Conservation (phyloP, 2,797 vertebrate species). For the Lateolabrax maculatus region DNA sequence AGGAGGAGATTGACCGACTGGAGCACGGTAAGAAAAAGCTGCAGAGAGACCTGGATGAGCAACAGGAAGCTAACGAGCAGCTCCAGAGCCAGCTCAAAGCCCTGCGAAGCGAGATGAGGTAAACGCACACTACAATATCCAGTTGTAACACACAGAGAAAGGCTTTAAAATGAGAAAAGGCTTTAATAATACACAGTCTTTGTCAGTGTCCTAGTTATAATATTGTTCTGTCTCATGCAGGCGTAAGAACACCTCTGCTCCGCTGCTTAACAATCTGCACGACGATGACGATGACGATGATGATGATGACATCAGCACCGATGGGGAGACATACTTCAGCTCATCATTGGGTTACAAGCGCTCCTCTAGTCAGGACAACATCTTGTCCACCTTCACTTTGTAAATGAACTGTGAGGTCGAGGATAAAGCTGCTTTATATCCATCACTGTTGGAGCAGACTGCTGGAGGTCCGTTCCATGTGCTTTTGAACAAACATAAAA, state of each 20-base stretch:
- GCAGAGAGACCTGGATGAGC: conserved; percentile 97
- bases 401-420: conserved; percentile 45
- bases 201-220: neutral
- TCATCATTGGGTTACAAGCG: conserved; percentile 87
- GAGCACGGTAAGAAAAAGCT: conserved; percentile 96
- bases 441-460: conserved; percentile 46
- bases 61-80: conserved; percentile 93
- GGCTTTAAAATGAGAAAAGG: neutral
- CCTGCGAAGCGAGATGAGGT: conserved; percentile 92
- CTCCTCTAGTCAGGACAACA: conserved; percentile 85
- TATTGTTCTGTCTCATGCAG: conserved; percentile 72
- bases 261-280: conserved; percentile 88
- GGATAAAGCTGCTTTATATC: conserved; percentile 18
- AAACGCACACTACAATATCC: neutral
- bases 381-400: conserved; percentile 73
- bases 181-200: neutral
- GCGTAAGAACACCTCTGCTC: conserved; percentile 90
- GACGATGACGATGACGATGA: conserved; percentile 89
- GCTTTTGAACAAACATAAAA: neutral
- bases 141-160: neutral
- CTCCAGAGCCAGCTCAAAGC: conserved; percentile 93
- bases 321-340: conserved; percentile 93
- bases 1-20: conserved; percentile 96
- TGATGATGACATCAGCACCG: conserved; percentile 91
- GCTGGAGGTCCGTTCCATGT: conserved; percentile 9